Evolutionary conservation across 2,888 invertebrate species (phyloP).

Genomic region (Stegophylla sp.): DNA sequence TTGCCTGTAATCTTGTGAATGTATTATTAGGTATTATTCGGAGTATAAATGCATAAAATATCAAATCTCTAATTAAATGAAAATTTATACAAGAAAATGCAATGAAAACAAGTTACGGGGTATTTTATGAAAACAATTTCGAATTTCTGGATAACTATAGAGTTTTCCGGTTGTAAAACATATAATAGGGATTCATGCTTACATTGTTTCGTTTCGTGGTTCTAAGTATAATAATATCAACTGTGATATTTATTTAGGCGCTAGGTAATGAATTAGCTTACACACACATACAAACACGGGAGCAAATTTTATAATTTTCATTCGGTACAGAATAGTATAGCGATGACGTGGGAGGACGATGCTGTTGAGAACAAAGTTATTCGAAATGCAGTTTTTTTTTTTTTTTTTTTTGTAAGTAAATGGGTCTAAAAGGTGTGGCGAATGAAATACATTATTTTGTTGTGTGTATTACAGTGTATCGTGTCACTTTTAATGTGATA

Average conservation of each 20-base stretch:
- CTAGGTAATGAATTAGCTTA: conserved; percentile 21
- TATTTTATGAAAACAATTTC: conserved; percentile 17
- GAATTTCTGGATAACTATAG: conserved; percentile 7
- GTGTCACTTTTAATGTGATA: too few species aligned
- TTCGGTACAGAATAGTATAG: neutral
- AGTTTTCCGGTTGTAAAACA: conserved; percentile 12
- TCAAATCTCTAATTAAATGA: conserved; percentile 18
- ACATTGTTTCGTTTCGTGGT: neutral
- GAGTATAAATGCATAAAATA: neutral
- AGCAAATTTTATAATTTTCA: neutral
- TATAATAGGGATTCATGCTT: neutral
- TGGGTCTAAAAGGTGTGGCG: neutral
- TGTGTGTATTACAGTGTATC: neutral
- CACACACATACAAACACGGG: too few species aligned
- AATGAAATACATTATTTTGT: neutral
- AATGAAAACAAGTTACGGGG: conserved; percentile 22
- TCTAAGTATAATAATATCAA: neutral
- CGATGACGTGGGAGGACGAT: conserved; percentile 6
- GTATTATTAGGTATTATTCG: too few species aligned
- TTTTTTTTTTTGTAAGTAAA: too few species aligned
- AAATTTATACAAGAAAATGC: conserved; percentile 23
- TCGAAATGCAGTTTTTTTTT: neutral
- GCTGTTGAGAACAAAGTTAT: neutral
- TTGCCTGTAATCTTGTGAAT: neutral
- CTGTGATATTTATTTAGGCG: too few species aligned